A percentile compares a stretch with the other conserved stretches of the same genome.
phyloP scores from a whole-genome alignment of 2,888 invertebrate genomes.

The Hermodice carunculata region DNA sequence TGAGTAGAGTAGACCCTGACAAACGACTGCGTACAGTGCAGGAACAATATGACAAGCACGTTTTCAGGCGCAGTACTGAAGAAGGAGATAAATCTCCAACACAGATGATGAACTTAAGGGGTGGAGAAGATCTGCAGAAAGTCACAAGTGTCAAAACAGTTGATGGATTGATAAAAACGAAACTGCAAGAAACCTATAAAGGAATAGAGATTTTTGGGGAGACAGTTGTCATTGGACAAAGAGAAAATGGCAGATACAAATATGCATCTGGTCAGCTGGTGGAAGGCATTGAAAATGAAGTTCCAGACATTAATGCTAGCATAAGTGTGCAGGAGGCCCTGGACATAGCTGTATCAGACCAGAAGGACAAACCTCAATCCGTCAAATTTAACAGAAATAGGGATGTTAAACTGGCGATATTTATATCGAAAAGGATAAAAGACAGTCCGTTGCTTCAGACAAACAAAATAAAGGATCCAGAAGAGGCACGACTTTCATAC shows the following conservation, averaged over 20 bases:
- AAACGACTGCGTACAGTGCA: no score
- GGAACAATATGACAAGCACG: no score
- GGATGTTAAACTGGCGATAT: constrained; percentile 3
- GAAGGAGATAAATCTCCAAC: no score
- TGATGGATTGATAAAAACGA: constrained; percentile 38
- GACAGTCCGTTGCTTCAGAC: no score
- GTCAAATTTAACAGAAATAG: not conserved
- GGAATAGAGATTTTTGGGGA: constrained; percentile 43
- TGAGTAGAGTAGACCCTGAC: no score
- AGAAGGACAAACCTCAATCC: not conserved
- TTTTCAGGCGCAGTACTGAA: no score
- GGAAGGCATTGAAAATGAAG: not conserved
- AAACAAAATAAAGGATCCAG: no score
- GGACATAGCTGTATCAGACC: not conserved
- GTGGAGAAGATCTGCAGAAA: no score
- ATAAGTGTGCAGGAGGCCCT: not conserved
- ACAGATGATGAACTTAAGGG: no score
- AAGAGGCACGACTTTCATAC: constrained; percentile 7
- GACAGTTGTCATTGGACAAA: constrained; percentile 39
- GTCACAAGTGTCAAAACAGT: no score
- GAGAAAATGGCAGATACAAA: constrained; percentile 25
- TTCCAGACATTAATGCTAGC: not conserved
- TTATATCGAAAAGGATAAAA: no score
- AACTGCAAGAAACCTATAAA: constrained; percentile 41
- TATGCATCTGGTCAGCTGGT: constrained; percentile 37